A percentile compares a stretch with the other conserved stretches of the same genome.
Conservation (phyloP, 2,888 invertebrate species). For the Apotomis capreana region DNA sequence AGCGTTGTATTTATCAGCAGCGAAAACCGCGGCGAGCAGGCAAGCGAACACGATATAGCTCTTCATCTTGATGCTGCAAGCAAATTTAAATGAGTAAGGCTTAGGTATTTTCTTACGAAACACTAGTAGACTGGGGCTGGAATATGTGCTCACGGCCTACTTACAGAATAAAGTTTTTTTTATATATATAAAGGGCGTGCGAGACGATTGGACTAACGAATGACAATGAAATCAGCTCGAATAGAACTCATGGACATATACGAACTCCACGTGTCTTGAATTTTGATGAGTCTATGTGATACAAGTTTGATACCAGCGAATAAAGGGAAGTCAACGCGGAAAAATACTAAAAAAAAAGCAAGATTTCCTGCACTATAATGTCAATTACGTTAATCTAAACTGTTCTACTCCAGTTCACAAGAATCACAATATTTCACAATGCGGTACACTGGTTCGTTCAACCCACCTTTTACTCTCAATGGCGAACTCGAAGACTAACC, state of each 20-base stretch:
- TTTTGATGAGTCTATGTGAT: constrained; percentile 51
- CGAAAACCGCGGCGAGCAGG: constrained; percentile 63
- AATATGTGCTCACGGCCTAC: neutral
- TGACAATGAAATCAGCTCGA: constrained; percentile 54
- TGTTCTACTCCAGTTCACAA: constrained; percentile 45
- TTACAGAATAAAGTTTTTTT: neutral
- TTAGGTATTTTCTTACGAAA: no score
- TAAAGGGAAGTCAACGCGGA: constrained; percentile 26
- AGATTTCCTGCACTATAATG: constrained; percentile 37
- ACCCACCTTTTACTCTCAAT: constrained; percentile 80
- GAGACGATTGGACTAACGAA: constrained; percentile 56
- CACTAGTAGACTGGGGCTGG: no score
- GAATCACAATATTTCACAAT: constrained; percentile 54
- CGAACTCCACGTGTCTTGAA: constrained; percentile 59
- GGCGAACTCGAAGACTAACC: constrained; percentile 75
- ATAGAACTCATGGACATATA: constrained; percentile 58
- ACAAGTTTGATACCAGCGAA: constrained; percentile 37
- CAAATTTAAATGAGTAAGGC: constrained; percentile 33
- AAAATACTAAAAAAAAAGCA: constrained; percentile 27
- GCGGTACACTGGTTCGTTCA: constrained; percentile 61
- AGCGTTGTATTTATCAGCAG: constrained; percentile 83
- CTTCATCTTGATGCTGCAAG: constrained; percentile 65
- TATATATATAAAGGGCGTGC: constrained; percentile 45
- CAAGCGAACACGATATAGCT: constrained; percentile 63
- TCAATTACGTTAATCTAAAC: constrained; percentile 16